Evolutionary conservation across 2,113 vertebrate genomes (phyloP).

Genomic region (Origma solitaria): DNA sequence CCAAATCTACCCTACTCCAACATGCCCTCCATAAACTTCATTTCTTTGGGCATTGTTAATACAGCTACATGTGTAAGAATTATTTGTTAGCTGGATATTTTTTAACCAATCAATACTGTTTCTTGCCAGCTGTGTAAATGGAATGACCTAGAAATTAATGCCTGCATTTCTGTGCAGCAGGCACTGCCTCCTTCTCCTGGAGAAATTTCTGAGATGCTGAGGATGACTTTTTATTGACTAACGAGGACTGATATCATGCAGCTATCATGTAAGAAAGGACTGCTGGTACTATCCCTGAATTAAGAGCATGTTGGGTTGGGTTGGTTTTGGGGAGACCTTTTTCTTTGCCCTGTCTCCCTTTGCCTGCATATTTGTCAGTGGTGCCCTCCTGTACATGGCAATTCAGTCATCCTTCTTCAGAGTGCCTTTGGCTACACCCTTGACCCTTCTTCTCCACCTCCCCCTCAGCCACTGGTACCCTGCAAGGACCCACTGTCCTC

Average conservation of each 20-base stretch:
- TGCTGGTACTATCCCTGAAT: conserved; percentile 33
- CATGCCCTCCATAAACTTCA: background rate
- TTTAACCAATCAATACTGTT: background rate
- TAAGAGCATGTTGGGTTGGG: background rate
- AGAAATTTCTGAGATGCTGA: background rate
- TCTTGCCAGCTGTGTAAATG: background rate
- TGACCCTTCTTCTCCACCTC: background rate
- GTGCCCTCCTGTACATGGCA: background rate
- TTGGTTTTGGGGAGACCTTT: background rate
- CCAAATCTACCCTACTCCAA: background rate
- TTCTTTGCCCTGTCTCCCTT: background rate
- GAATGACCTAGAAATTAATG: background rate
- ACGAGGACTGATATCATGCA: background rate
- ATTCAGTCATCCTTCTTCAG: background rate
- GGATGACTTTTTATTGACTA: background rate
- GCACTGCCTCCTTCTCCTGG: background rate
- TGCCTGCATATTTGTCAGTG: background rate
- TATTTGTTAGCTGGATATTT: background rate
- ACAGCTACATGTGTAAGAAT: background rate
- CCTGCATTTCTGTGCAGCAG: background rate
- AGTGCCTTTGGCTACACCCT: background rate
- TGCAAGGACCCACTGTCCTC: background rate
- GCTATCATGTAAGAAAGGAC: background rate
- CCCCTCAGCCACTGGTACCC: background rate
- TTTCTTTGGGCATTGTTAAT: background rate